phyloP scores from a whole-genome alignment of 2,797 vertebrate genomes.

The Halcyon leucocephala region DNA sequence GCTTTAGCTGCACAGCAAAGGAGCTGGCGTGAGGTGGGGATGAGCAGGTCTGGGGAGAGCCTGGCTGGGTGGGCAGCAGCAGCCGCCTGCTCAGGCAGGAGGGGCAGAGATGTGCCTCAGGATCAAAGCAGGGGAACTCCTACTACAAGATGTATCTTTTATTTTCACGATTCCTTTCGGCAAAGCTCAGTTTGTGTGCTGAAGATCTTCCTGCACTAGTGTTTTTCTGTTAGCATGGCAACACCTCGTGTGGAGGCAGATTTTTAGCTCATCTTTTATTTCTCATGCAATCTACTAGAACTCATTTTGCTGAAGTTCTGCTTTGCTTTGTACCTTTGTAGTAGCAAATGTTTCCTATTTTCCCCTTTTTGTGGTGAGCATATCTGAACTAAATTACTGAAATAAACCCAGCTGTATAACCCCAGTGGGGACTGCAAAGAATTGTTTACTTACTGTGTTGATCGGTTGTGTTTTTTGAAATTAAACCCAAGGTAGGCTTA shows the following conservation, averaged over 20 bases:
- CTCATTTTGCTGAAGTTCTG: background rate
- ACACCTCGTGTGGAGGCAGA: background rate
- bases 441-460: background rate
- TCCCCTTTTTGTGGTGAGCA: background rate
- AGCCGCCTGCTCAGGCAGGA: background rate
- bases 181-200: background rate
- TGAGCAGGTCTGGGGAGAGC: background rate
- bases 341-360: background rate
- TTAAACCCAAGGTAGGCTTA: background rate
- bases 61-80: background rate
- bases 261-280: background rate
- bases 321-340: background rate
- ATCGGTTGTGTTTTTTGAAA: background rate
- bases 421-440: background rate
- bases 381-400: background rate
- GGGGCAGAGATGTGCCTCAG: rapidly evolving
- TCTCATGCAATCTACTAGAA: background rate
- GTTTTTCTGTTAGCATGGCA: conserved; percentile 50
- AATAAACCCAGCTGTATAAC: background rate
- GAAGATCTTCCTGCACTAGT: background rate
- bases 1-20: background rate
- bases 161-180: background rate
- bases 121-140: background rate
- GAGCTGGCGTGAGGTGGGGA: rapidly evolving
- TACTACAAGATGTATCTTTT: background rate